Evolutionary conservation across 2,888 invertebrate species (phyloP).

Genomic region (Macroteleia sp.): DNA sequence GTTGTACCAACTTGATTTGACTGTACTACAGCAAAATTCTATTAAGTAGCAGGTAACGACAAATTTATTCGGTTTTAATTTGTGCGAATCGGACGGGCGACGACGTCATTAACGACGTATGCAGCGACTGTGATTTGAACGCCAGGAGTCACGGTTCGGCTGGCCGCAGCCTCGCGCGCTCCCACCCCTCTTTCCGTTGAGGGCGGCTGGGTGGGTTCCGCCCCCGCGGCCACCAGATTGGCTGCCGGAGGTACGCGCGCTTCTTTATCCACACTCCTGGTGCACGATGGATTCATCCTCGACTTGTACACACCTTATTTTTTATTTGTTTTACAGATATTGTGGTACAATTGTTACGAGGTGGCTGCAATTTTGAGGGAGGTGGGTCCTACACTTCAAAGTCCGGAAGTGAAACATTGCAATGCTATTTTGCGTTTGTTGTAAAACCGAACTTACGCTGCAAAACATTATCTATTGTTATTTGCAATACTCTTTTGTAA

Average conservation of each 20-base stretch:
- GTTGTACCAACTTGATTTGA: too few species aligned
- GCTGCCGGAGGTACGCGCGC: conserved; percentile 70
- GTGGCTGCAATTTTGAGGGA: not conserved
- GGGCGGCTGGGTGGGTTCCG: conserved; percentile 73
- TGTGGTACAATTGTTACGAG: conserved; percentile 12
- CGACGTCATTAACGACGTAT: conserved; percentile 66
- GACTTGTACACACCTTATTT: conserved; percentile 24
- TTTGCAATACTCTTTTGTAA: too few species aligned
- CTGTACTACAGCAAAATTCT: too few species aligned
- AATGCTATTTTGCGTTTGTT: too few species aligned
- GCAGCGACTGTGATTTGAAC: conserved; percentile 82
- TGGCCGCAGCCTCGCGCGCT: conserved; percentile 50
- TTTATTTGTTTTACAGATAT: conserved; percentile 20
- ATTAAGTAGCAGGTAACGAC: too few species aligned
- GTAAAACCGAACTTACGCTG: too few species aligned
- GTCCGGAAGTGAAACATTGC: too few species aligned
- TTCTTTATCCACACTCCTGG: conserved; percentile 49
- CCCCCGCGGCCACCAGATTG: conserved; percentile 77
- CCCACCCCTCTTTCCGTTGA: conserved; percentile 52
- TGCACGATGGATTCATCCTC: conserved; percentile 29
- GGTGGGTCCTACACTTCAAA: too few species aligned
- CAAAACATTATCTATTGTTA: too few species aligned
- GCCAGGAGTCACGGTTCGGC: conserved; percentile 73
- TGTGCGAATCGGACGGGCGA: too few species aligned
- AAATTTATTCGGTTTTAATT: too few species aligned